Evolutionary conservation across 2,113 vertebrate species (phyloP).

Genomic region (Solea solea): DNA sequence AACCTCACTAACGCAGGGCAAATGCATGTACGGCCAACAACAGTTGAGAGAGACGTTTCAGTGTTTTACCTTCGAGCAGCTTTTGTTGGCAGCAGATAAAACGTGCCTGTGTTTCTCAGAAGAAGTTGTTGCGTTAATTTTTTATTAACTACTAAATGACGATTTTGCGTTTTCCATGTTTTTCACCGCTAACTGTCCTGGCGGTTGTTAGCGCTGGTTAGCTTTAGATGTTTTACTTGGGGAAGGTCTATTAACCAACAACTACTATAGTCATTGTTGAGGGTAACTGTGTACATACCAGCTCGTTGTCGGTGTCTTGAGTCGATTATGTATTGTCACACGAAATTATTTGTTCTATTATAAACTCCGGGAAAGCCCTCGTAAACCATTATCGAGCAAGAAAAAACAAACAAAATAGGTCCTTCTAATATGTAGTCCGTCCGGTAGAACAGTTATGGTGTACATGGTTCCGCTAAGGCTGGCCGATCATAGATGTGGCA

Average conservation of each 20-base stretch:
- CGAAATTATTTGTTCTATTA: background rate
- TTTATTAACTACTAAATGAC: background rate
- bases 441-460: background rate
- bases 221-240: background rate
- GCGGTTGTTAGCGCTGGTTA: background rate
- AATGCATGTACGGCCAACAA: conserved; percentile 58
- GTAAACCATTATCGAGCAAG: conserved; percentile 31
- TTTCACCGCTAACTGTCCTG: background rate
- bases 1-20: conserved; percentile 51
- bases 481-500: background rate
- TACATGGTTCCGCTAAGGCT: conserved; percentile 33
- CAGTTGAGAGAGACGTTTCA: background rate
- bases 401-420: conserved; percentile 2
- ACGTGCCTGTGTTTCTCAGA: background rate
- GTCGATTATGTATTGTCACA: background rate
- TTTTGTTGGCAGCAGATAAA: background rate
- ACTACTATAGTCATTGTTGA: background rate
- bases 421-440: conserved; percentile 5
- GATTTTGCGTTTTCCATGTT: background rate
- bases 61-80: background rate
- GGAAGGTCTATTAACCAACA: background rate
- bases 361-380: conserved; percentile 63
- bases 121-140: too few species aligned
- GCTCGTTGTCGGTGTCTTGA: background rate
- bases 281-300: conserved; percentile 27